Percentiles rank a stretch among this genome's conserved stretches.
phyloP scores from a whole-genome alignment of 2,888 invertebrate species.

The Drosophila phalerata region DNA sequence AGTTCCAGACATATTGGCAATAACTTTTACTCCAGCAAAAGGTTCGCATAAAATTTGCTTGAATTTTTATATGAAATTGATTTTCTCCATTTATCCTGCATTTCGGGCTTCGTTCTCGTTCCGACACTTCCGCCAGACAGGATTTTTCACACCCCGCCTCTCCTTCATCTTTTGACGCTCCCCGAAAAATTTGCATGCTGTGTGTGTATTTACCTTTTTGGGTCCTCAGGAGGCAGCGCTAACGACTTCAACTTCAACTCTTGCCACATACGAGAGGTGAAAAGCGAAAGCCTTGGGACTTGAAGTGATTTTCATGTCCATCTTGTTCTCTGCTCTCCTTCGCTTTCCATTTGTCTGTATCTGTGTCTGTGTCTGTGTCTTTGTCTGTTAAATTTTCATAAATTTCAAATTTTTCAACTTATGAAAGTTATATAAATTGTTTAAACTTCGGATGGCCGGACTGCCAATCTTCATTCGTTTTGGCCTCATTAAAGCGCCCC shows the following conservation, averaged over 20 bases:
- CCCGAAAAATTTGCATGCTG: slow-evolving; percentile 34
- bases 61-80: slow-evolving; percentile 78
- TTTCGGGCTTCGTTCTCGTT: slow-evolving; percentile 1
- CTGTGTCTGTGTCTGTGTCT: slow-evolving; percentile 36
- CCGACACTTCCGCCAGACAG: slow-evolving; percentile 33
- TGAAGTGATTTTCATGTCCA: slow-evolving; percentile 50
- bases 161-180: not conserved
- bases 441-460: slow-evolving; percentile 66
- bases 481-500: slow-evolving; percentile 78
- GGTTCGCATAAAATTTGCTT: slow-evolving; percentile 74
- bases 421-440: slow-evolving; percentile 71
- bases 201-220: slow-evolving; percentile 65
- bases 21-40: slow-evolving; percentile 69
- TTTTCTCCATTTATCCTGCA: slow-evolving; percentile 64
- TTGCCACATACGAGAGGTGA: slow-evolving; percentile 28
- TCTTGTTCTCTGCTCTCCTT: slow-evolving; percentile 6
- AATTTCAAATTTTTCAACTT: slow-evolving; percentile 66
- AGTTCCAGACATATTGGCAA: slow-evolving; percentile 55
- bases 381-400: slow-evolving; percentile 69
- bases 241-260: slow-evolving; percentile 41
- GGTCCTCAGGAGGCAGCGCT: slow-evolving; percentile 17
- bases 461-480: slow-evolving; percentile 70
- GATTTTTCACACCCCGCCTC: not conserved
- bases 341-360: slow-evolving; percentile 12
- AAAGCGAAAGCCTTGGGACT: slow-evolving; percentile 39